Conservation (phyloP, 2,888 invertebrate species). For the Schizaphis graminum region DNA sequence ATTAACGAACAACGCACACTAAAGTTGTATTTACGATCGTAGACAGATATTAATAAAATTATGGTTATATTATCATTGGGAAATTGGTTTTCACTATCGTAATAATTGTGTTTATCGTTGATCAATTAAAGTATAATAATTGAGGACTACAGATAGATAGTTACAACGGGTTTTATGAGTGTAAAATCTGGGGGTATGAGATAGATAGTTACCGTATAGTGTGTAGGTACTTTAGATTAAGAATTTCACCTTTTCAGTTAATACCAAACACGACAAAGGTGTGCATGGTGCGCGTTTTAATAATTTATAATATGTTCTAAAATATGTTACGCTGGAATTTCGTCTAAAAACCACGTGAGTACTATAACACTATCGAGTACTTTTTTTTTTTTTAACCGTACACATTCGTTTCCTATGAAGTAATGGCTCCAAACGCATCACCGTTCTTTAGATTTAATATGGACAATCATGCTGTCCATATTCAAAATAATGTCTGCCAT, state of each 20-base stretch:
- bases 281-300: not conserved
- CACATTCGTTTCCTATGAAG: not conserved
- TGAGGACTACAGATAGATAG: not conserved
- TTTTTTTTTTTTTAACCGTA: not conserved
- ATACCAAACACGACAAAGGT: not conserved
- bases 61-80: not conserved
- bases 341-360: slow-evolving; percentile 44
- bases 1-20: not conserved
- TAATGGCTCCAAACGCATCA: slow-evolving; percentile 44
- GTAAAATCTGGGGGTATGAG: not conserved
- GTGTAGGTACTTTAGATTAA: not conserved
- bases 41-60: not conserved
- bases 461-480: not conserved
- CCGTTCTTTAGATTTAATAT: slow-evolving; percentile 25
- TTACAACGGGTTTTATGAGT: not conserved
- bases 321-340: not conserved
- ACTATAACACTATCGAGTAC: not conserved
- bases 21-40: not conserved
- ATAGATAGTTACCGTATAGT: not conserved
- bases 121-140: not conserved
- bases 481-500: slow-evolving; percentile 37
- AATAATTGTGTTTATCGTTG: not conserved
- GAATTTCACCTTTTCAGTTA: slow-evolving; percentile 11
- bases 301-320: not conserved
- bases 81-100: slow-evolving; percentile 1